phyloP scores from a whole-genome alignment of 2,888 invertebrate genomes.

The Mesorhabditis sp. region DNA sequence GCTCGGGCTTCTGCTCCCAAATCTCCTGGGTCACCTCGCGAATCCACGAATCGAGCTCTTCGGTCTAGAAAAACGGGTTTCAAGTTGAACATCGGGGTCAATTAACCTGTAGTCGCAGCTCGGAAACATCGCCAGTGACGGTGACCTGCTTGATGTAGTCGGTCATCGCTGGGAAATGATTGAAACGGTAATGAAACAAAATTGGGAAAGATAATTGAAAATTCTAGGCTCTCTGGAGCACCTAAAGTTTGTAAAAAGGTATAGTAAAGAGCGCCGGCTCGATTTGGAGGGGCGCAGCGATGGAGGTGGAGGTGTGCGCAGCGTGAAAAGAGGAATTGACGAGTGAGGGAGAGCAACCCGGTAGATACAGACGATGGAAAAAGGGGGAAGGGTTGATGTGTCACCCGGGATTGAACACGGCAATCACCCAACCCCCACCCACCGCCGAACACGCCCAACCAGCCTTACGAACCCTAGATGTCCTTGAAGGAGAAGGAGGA shows the following conservation, averaged over 20 bases:
- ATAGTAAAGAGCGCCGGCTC: too few species aligned
- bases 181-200: background rate
- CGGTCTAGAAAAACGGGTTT: slow-evolving; percentile 22
- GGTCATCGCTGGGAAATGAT: slow-evolving; percentile 9
- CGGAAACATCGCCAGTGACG: slow-evolving; percentile 39
- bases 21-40: slow-evolving; percentile 42
- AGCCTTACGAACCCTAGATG: too few species aligned
- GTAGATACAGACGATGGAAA: background rate
- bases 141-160: slow-evolving; percentile 47
- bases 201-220: too few species aligned
- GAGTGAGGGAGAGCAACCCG: slow-evolving; percentile 7
- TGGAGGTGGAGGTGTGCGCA: background rate
- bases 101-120: slow-evolving; percentile 32
- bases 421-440: too few species aligned
- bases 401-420: background rate
- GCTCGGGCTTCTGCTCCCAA: slow-evolving; percentile 41
- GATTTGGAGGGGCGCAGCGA: too few species aligned
- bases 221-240: too few species aligned
- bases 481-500: too few species aligned
- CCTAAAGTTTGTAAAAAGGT: too few species aligned
- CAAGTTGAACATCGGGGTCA: background rate
- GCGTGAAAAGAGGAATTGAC: background rate
- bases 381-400: background rate
- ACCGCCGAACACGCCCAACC: too few species aligned
- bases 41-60: slow-evolving; percentile 31